phyloP scores from a whole-genome alignment of 2,113 vertebrate species.

The Entomyzon cyanotis region DNA sequence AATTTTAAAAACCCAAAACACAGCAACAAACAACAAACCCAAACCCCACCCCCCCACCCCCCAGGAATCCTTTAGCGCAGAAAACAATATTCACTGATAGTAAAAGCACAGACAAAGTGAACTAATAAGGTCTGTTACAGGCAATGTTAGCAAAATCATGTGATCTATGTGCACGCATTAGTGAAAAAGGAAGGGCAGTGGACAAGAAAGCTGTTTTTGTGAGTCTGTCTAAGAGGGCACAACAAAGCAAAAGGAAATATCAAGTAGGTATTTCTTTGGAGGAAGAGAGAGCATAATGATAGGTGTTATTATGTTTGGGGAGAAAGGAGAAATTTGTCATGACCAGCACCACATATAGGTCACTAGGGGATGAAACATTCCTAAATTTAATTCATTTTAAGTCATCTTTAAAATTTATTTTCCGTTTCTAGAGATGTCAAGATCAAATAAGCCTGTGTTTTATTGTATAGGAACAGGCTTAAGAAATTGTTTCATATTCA shows the following conservation, averaged over 20 bases:
- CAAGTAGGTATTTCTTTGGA: background rate
- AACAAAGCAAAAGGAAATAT: background rate
- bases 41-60: too few species aligned
- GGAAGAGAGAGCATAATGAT: background rate
- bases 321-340: background rate
- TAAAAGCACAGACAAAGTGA: background rate
- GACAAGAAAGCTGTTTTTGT: background rate
- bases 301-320: background rate
- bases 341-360: background rate
- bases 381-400: background rate
- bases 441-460: background rate
- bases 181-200: background rate
- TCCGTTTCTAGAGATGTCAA: background rate
- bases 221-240: background rate
- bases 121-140: background rate
- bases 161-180: background rate
- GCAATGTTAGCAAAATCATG: background rate
- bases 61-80: background rate
- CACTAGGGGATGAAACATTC: background rate
- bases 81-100: background rate
- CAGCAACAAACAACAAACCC: too few species aligned
- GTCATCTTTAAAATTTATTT: background rate
- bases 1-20: background rate
- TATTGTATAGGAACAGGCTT: background rate
- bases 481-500: background rate